A percentile compares a stretch with the other conserved stretches of the same genome.
Evolutionary conservation across 2,797 vertebrate genomes (phyloP).

Genomic region (Cyclopterus lumpus): DNA sequence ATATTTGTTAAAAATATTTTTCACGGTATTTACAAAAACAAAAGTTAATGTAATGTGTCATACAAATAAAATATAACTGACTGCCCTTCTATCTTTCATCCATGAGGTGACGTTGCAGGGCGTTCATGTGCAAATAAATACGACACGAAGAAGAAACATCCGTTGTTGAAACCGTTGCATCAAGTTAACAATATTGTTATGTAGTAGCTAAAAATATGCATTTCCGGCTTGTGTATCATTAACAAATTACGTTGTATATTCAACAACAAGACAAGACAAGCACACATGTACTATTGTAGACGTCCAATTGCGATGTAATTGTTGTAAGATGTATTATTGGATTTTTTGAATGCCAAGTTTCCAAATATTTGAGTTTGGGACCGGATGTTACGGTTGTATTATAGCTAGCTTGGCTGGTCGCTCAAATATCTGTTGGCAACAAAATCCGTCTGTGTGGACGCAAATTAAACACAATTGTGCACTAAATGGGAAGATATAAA

Average conservation of each 20-base stretch:
- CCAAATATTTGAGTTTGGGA: background rate
- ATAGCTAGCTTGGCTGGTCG: accelerated
- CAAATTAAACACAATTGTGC: background rate
- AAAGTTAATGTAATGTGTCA: background rate
- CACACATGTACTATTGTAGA: accelerated
- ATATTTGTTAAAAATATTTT: constrained; percentile 4
- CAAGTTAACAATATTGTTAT: constrained; percentile 5
- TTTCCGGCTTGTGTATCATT: accelerated
- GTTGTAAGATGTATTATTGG: accelerated
- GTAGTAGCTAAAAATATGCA: background rate
- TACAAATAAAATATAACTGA: background rate
- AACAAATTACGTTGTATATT: accelerated
- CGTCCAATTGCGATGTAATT: accelerated
- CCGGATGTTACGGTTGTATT: constrained; percentile 19
- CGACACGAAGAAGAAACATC: constrained; percentile 38
- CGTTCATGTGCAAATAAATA: accelerated
- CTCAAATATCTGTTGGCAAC: background rate
- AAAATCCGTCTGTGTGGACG: background rate
- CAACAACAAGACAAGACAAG: too few relatives aligned
- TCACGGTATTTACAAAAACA: background rate
- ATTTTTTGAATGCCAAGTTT: accelerated
- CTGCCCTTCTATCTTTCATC: background rate
- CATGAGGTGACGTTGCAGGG: background rate
- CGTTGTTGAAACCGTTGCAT: background rate
- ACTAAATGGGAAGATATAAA: constrained; percentile 73